Evolutionary conservation across 2,113 vertebrate species (phyloP).

Genomic region (Anoura caudifer): DNA sequence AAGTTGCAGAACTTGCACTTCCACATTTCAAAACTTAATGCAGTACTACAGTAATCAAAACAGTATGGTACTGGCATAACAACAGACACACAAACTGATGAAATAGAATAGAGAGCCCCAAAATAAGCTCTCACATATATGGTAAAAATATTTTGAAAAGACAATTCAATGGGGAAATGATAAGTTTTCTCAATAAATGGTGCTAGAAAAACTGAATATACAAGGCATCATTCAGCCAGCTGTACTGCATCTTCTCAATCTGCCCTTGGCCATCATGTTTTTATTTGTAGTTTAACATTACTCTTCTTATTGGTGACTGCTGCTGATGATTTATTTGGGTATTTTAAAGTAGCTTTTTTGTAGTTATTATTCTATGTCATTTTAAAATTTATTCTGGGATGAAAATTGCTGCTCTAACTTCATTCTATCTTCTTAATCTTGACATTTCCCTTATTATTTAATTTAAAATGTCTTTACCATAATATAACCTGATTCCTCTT

Average conservation of each 20-base stretch:
- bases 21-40: neutral
- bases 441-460: neutral
- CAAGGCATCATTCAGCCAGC: neutral
- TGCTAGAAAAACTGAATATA: neutral
- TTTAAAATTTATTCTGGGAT: neutral
- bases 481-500: neutral
- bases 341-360: neutral
- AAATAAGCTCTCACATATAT: neutral
- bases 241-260: neutral
- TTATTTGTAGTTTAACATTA: neutral
- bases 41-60: neutral
- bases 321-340: neutral
- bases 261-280: neutral
- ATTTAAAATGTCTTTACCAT: neutral
- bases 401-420: neutral
- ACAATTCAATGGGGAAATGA: neutral
- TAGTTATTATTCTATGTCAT: neutral
- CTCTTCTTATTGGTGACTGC: neutral
- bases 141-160: neutral
- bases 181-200: neutral
- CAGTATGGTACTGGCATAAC: neutral
- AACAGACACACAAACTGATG: neutral
- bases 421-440: neutral
- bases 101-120: neutral
- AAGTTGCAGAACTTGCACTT: neutral